phyloP scores from a whole-genome alignment of 2,113 vertebrate species.

The Sinocyclocheilus anophthalmus region DNA sequence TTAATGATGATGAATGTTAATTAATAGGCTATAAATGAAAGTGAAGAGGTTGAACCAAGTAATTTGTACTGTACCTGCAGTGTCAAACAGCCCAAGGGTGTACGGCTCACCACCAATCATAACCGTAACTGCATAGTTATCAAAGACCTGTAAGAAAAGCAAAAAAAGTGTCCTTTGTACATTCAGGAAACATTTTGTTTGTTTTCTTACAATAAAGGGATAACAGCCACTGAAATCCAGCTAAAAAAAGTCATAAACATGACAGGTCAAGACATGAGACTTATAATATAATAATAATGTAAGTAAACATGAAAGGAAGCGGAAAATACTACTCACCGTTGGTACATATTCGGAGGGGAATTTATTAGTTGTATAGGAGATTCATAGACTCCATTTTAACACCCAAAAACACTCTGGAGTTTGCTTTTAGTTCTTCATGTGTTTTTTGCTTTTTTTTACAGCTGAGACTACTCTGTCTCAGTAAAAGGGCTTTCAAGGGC shows the following conservation, averaged over 20 bases:
- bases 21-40: background rate
- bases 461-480: background rate
- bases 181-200: no score
- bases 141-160: slow-evolving; percentile 86
- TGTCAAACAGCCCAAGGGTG: slow-evolving; percentile 97
- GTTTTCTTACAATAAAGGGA: background rate
- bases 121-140: slow-evolving; percentile 99
- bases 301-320: background rate
- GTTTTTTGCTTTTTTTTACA: background rate
- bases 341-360: slow-evolving; percentile 99
- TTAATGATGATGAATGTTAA: background rate
- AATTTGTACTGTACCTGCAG: slow-evolving; percentile 85
- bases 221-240: background rate
- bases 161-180: no score
- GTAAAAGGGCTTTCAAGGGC: background rate
- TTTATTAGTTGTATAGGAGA: slow-evolving; percentile 99
- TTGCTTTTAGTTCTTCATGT: background rate
- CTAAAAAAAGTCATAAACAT: background rate
- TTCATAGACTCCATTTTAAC: slow-evolving; percentile 79
- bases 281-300: background rate
- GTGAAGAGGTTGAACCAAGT: background rate
- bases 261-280: background rate
- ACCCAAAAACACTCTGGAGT: background rate
- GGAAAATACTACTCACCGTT: slow-evolving; percentile 84
- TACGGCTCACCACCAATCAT: slow-evolving; percentile 99